Percentiles rank a stretch among this genome's conserved stretches.
These are phyloP conservation scores for Drosophila mojavensis DNA, from an alignment of 1,140 invertebrate genomes.

Conservation along the genomic window DNA sequence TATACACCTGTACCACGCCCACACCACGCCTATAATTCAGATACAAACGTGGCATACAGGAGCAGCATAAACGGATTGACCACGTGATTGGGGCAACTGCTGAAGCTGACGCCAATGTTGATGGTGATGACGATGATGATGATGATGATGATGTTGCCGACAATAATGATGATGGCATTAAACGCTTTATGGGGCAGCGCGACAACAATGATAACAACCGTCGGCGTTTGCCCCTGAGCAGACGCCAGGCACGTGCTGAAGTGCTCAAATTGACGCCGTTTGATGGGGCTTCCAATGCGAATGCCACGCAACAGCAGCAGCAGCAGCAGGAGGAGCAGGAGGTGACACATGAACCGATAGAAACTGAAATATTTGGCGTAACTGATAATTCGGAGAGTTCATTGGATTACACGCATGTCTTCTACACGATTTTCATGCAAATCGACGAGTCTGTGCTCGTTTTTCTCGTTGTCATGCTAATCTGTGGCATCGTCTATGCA, in stretches of 20 bases:
- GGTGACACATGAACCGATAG: not conserved
- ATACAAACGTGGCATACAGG: constrained; percentile 52
- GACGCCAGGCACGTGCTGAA: constrained; percentile 57
- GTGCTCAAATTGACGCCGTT: constrained; percentile 53
- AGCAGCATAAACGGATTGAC: constrained; percentile 37
- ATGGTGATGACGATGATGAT: constrained; percentile 27
- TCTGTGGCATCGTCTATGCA: constrained; percentile 84
- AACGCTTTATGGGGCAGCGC: constrained; percentile 64
- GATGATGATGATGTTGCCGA: constrained; percentile 22
- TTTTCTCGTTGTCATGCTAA: constrained; percentile 84
- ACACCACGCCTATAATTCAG: constrained; percentile 25
- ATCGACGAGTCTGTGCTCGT: constrained; percentile 83
- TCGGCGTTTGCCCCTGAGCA: not conserved
- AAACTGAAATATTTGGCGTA: constrained; percentile 13
- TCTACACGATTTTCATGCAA: constrained; percentile 55
- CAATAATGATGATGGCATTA: constrained; percentile 45
- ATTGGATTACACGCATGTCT: constrained; percentile 57
- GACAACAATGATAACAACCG: constrained; percentile 44
- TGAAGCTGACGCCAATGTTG: constrained; percentile 8
- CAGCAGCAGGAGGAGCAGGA: not conserved
- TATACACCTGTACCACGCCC: not conserved
- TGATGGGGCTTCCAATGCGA: constrained; percentile 23
- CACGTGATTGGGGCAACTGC: constrained; percentile 33
- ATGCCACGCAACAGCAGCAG: not conserved
- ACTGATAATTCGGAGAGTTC: constrained; percentile 56